Conservation (phyloP, 2,888 invertebrate genomes). For the Limnephilus rhombicus region DNA sequence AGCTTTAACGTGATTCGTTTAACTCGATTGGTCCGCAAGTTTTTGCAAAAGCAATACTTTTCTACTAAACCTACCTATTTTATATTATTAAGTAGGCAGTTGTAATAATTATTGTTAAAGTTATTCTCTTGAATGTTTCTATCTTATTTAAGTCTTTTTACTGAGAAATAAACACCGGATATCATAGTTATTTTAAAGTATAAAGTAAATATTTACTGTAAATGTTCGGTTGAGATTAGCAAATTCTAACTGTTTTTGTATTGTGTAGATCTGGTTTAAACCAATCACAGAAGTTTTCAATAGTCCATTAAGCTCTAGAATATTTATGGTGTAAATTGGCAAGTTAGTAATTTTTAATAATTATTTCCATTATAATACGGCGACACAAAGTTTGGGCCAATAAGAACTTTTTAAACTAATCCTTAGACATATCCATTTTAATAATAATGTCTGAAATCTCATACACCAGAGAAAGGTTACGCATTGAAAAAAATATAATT, state of each 20-base stretch:
- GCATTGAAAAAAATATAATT: not conserved
- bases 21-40: conserved; percentile 38
- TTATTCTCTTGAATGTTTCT: not conserved
- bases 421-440: not conserved
- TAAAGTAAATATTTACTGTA: not conserved
- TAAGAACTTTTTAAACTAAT: not conserved
- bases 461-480: not conserved
- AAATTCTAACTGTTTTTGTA: not conserved
- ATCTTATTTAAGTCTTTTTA: not conserved
- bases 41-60: conserved; percentile 14
- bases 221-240: not conserved
- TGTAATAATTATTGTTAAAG: not conserved
- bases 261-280: not conserved
- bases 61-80: conserved; percentile 11
- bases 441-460: conserved; percentile 8
- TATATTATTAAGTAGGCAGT: not conserved
- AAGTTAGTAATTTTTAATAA: not conserved
- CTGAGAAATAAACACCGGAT: conserved; percentile 27
- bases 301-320: not conserved
- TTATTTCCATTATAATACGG: not conserved
- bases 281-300: not conserved
- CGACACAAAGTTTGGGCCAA: not conserved
- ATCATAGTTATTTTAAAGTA: conserved; percentile 15
- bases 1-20: conserved; percentile 21
- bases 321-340: conserved; percentile 6